Evolutionary conservation across 2,113 vertebrate genomes (phyloP), one percentile per base, ranked within the genome.

Genomic region (Genyomyrus donnyi): DNA sequence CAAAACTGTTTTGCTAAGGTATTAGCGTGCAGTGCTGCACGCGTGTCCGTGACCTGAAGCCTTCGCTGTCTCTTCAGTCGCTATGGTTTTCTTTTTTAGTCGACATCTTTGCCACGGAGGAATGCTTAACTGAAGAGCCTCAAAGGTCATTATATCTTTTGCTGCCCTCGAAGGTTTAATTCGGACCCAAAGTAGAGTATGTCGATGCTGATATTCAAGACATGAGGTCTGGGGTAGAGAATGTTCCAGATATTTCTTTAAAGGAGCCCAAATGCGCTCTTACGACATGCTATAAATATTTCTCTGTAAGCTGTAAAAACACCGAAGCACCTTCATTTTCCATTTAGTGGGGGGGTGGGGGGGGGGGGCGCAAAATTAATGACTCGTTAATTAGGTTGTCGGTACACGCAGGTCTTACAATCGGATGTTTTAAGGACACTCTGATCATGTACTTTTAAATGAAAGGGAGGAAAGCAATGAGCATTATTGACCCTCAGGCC

Each of bases 231-330:
- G 42, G 84, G 39, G 19, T n/a, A 48, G 83, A 45, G 39, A 85
- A 85, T n/a, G 46, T 48, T 85, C 46, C 46, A 48, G 42, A 46
- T 49, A 52, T 87, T 87, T 87, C 49, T 87, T 87, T 52, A 87
- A 13, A n/a, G 10, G 42, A 50, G 24, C 24, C n/a, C n/a, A 87
- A 87, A 52, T 49, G 27, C 42, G 4, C 48, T 35, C 35, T 80
- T 80, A 80, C 74, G n/a, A 39, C 74, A 80, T 13, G 35, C 74
- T 19, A 80, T 35, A 80, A 80, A 80, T 80, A 80, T 80, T 39
- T 80, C 66, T 35, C 74, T 80, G 35, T 80, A 39, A 19, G 74
- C 70, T 80, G 74, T 80, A 80, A 80, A 80, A 80, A 80, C 70
- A 77, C 1, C 70, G 4, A 11, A 42, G 74, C 74, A 80, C 74